Percentiles rank a stretch among this genome's conserved stretches.
Evolutionary conservation across 2,888 invertebrate species (phyloP).

Genomic region (Scaptomyza cyrtandrae): DNA sequence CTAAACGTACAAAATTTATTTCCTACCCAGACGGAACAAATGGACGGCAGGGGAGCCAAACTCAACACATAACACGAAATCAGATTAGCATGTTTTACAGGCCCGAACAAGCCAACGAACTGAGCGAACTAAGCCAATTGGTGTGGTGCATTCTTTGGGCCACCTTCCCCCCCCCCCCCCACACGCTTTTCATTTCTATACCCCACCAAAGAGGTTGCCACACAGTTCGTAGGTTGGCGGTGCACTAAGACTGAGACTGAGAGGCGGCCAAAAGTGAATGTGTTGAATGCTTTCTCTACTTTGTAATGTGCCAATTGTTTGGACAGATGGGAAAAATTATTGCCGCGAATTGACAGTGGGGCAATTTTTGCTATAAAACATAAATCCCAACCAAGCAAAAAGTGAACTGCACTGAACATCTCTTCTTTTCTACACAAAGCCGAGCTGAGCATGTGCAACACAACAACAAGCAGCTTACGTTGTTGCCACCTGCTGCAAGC

Average conservation of each 20-base stretch:
- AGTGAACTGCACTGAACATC: conserved; percentile 26
- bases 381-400: conserved; percentile 41
- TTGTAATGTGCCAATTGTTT: conserved; percentile 79
- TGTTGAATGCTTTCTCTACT: conserved; percentile 77
- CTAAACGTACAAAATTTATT: conserved; percentile 79
- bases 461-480: conserved; percentile 5
- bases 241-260: conserved; percentile 16
- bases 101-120: conserved; percentile 59
- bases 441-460: conserved; percentile 16
- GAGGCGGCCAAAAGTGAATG: conserved; percentile 69
- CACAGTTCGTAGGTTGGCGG: conserved; percentile 35
- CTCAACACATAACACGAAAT: conserved; percentile 80
- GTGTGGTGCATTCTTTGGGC: conserved; percentile 60
- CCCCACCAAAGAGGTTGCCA: conserved; percentile 19
- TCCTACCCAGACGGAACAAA: conserved; percentile 58
- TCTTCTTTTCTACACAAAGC: background rate
- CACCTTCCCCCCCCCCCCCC: conserved; percentile 3
- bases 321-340: conserved; percentile 70
- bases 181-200: background rate
- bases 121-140: conserved; percentile 75
- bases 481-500: conserved; percentile 41
- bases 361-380: conserved; percentile 66
- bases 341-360: conserved; percentile 62
- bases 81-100: conserved; percentile 78
- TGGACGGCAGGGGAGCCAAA: conserved; percentile 29